Percentiles rank a stretch among this genome's conserved stretches.
phyloP scores from a whole-genome alignment of 1,140 invertebrate genomes.

The Whitmania pigra region DNA sequence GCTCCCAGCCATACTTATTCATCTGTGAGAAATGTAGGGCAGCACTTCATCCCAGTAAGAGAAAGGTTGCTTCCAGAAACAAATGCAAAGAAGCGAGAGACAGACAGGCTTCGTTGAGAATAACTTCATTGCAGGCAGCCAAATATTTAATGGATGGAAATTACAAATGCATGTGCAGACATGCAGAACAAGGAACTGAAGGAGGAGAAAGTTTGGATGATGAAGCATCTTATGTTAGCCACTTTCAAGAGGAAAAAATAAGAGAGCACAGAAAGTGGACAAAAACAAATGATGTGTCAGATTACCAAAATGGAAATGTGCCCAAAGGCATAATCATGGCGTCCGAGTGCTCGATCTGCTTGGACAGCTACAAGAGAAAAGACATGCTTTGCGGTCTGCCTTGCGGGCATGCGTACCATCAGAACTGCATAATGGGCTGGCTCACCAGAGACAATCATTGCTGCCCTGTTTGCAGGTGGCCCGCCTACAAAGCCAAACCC shows the following conservation, averaged over 20 bases:
- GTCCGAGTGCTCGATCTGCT: constrained; percentile 48
- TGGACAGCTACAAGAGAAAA: constrained; percentile 42
- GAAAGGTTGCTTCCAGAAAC: constrained; percentile 8
- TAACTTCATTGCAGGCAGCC: constrained; percentile 15
- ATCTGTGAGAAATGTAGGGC: constrained; percentile 24
- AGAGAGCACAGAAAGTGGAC: not conserved
- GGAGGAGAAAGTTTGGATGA: not conserved
- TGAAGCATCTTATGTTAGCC: not conserved
- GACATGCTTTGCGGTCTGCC: constrained; percentile 45
- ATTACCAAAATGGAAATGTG: constrained; percentile 2
- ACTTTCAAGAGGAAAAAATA: not conserved
- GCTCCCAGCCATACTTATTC: constrained; percentile 20
- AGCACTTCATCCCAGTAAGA: constrained; percentile 7
- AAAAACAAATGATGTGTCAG: not conserved
- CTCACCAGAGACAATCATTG: constrained; percentile 46
- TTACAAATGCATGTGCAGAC: constrained; percentile 25
- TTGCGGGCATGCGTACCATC: constrained; percentile 48
- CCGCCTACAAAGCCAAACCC: constrained; percentile 42
- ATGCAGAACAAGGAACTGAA: not conserved
- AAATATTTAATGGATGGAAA: constrained; percentile 27
- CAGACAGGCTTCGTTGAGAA: constrained; percentile 13
- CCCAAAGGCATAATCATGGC: constrained; percentile 34
- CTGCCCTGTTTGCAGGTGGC: constrained; percentile 49
- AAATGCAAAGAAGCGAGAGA: constrained; percentile 8
- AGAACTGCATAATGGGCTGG: constrained; percentile 47